These are phyloP conservation scores for Petrolisthes manimaculis DNA, from an alignment of 2,888 invertebrate species.

Conservation along the genomic window DNA sequence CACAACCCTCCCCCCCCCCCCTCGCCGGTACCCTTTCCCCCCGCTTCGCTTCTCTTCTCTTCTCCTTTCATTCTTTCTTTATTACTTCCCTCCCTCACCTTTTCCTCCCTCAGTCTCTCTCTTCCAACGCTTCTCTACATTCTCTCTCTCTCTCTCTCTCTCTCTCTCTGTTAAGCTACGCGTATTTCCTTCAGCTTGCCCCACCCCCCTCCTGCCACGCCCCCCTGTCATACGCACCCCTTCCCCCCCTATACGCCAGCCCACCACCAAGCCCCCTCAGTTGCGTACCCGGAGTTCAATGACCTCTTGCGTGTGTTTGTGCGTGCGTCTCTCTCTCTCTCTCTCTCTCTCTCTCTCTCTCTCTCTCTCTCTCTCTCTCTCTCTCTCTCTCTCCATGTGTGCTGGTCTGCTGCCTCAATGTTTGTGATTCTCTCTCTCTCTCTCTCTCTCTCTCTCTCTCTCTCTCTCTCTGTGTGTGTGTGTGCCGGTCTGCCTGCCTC, in stretches of 20 bases:
- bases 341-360: background rate
- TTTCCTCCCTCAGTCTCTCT: background rate
- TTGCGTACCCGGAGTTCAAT: constrained; percentile 28
- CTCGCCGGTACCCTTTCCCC: background rate
- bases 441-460: background rate
- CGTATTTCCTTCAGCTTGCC: constrained; percentile 1
- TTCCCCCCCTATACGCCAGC: background rate
- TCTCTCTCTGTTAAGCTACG: background rate
- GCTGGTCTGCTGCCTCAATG: background rate
- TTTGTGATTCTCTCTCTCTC: background rate
- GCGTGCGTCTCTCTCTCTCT: background rate
- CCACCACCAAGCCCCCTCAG: constrained; percentile 13
- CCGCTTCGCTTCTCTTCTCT: constrained; percentile 3
- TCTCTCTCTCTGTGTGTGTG: background rate
- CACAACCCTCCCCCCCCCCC: background rate
- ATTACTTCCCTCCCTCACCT: background rate
- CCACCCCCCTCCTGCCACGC: background rate
- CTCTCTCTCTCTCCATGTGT: background rate
- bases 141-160: background rate
- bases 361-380: background rate
- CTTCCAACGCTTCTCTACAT: background rate
- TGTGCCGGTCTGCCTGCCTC: no score
- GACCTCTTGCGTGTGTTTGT: constrained; percentile 29
- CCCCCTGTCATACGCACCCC: background rate
- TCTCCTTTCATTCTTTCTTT: background rate